Evolutionary conservation across 2,797 vertebrate species (phyloP), one percentile per base, ranked within the genome.

Genomic region (Enteromius radiatus): DNA sequence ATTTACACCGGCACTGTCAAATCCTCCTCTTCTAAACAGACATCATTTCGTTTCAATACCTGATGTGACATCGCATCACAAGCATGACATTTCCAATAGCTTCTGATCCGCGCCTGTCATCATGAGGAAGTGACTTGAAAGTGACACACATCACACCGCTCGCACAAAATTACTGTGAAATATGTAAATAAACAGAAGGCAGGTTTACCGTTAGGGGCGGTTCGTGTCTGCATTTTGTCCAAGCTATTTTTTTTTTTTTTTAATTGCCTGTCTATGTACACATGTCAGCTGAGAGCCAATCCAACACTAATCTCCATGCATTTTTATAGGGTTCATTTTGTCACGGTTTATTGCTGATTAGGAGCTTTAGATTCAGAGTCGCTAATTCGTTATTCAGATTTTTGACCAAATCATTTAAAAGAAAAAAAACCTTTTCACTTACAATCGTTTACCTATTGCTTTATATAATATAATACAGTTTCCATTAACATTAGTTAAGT

Each of bases 101-200:
- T 56, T 56, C 14, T 56, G 64, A 67, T 76, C 45, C 64, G 59
- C 23, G 14, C 2, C 28, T 82, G 71, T 75, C 70, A 89, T 87
- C 88, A 87, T 69, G 75, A 82, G 80, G 84, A 80, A 77, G 74
- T 74, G 63, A 78, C 79, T 85, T 84, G 83, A 88, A 88, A 82
- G 84, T 82, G 64, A 85, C 79, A 88, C 59, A 76, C 56, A 78
- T 78, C 76, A 82, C 36, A 61, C 41, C 4, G 26, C 26, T 78
- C 43, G 4, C 28, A 19, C 76, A 78, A 81, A 76, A 76, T 75
- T 65, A 38, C 61, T 38, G 61, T 3, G 28, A 75, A 74, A 82
- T 67, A 67, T 73, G 38, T 33, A 68, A 75, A 77, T 80, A 85
- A 77, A 79, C 68, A 75, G n/a, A 80, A 61, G 41, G 6, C 68